Evolutionary conservation across 2,888 invertebrate genomes (phyloP).

Genomic region (Eledona agricola): DNA sequence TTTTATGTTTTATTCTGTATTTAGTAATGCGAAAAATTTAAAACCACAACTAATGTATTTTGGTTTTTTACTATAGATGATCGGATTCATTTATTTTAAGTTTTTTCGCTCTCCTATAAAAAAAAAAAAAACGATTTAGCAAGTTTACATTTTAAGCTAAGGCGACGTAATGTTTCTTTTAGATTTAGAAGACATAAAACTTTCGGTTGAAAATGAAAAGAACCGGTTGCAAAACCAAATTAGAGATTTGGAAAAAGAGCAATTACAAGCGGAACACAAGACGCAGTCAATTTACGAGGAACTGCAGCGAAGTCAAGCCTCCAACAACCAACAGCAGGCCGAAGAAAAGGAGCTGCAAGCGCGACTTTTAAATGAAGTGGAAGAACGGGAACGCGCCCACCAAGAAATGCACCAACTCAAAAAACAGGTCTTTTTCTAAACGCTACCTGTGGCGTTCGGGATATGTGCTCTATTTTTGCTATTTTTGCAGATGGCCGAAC

Average conservation of each 20-base stretch:
- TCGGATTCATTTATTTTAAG: no score
- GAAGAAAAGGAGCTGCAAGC: slow-evolving; percentile 82
- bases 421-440: slow-evolving; percentile 68
- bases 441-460: neutral
- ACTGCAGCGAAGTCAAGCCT: slow-evolving; percentile 73
- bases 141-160: neutral
- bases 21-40: no score
- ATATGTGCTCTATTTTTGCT: neutral
- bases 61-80: no score
- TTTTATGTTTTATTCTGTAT: no score
- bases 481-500: slow-evolving; percentile 72
- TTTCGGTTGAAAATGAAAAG: slow-evolving; percentile 78
- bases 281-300: slow-evolving; percentile 73
- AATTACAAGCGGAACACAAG: slow-evolving; percentile 76
- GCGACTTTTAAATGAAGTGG: slow-evolving; percentile 71
- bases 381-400: slow-evolving; percentile 79
- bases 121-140: no score
- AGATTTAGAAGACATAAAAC: slow-evolving; percentile 82
- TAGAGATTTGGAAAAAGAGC: slow-evolving; percentile 77
- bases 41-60: no score
- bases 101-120: no score
- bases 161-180: slow-evolving; percentile 9
- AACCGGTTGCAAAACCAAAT: slow-evolving; percentile 74
- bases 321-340: slow-evolving; percentile 74
- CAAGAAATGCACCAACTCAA: slow-evolving; percentile 78